Base-by-base conservation (phyloP, 2,113 vertebrate genomes). In the Actenoides hombroni region DNA sequence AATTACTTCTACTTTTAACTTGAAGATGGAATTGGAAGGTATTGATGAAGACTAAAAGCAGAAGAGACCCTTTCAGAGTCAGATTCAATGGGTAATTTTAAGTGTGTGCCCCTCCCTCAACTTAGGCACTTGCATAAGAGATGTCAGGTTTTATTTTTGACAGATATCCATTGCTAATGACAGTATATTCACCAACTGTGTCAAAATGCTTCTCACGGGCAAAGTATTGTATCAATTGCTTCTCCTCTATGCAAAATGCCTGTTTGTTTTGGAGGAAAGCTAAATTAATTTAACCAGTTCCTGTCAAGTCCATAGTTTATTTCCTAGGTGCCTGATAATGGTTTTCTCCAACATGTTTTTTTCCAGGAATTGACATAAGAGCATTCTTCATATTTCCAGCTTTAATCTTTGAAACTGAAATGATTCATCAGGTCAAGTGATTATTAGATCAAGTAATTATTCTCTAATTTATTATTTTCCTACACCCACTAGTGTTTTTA, bases 401-500 rank as follows among this genome's bases (percentile, higher is more conserved):
- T 53, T 6, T 16, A 5, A 0, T 54, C 59, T 73, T 65, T 25
- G 7, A 56, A 86, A 76, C 14, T 14, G 12, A 5, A 35, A 4
- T 44, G 2, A 56, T 44, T 64, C 24, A 59, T 61, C 26, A 48
- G 29, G 20, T 18, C n/a, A 56, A 65, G 18, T 49, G 31, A 74
- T 23, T 73, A 35, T 51, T 83, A 80, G 21, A 40, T 80, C 5
- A 77, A 79, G 7, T 4, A 29, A 33, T 57, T 76, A 46, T 51
- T 59, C 16, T 68, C 29, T 53, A 31, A 31, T 20, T 49, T 71
- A 40, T 23, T 63, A 10, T 86, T 90, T 90, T 68, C 24, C 14
- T 80, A 31, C 12, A 64, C 2, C 5, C 16, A 46, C 5, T 0
- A 0, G 3, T 13, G 4, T 2, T 88, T 90, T 74, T 49, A 77